These are phyloP conservation scores for Drosophila kokeensis DNA, from an alignment of 2,888 invertebrate genomes.

Conservation along the genomic window DNA sequence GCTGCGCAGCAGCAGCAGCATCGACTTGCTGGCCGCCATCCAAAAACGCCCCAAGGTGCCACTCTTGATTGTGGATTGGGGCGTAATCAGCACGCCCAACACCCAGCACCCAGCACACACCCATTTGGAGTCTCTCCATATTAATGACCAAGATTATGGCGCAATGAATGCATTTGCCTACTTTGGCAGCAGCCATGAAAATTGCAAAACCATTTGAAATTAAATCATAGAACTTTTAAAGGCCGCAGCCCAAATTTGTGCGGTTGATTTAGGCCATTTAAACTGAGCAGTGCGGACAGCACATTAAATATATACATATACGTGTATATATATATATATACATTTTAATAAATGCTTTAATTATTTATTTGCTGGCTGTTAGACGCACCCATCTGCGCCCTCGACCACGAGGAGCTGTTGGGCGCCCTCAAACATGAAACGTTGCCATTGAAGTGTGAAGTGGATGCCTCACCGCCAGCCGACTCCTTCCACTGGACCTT, in stretches of 20 bases:
- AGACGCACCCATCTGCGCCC: slow-evolving; percentile 90
- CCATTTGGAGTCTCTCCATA: slow-evolving; percentile 30
- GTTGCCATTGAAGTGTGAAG: slow-evolving; percentile 93
- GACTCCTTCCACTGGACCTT: slow-evolving; percentile 96
- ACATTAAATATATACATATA: slow-evolving; percentile 46
- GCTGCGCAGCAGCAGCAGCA: slow-evolving; percentile 28
- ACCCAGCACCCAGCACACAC: not conserved
- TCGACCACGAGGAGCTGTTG: slow-evolving; percentile 92
- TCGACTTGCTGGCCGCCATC: slow-evolving; percentile 57
- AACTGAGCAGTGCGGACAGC: slow-evolving; percentile 6
- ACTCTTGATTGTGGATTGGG: slow-evolving; percentile 29
- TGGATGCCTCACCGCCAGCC: slow-evolving; percentile 94
- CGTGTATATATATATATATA: slow-evolving; percentile 30
- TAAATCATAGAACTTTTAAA: slow-evolving; percentile 70
- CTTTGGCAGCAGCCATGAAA: slow-evolving; percentile 46
- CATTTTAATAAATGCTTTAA: slow-evolving; percentile 66
- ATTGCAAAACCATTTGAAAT: slow-evolving; percentile 31
- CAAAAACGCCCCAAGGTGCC: slow-evolving; percentile 52
- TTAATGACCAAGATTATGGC: slow-evolving; percentile 79
- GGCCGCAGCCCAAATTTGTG: slow-evolving; percentile 22
- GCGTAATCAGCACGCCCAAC: slow-evolving; percentile 10
- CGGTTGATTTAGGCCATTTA: slow-evolving; percentile 34
- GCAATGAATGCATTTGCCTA: slow-evolving; percentile 78
- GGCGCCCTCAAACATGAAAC: slow-evolving; percentile 96
- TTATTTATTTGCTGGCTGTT: slow-evolving; percentile 57